phyloP scores from a whole-genome alignment of 2,888 invertebrate genomes.

The Macrosoma leucophasiata region DNA sequence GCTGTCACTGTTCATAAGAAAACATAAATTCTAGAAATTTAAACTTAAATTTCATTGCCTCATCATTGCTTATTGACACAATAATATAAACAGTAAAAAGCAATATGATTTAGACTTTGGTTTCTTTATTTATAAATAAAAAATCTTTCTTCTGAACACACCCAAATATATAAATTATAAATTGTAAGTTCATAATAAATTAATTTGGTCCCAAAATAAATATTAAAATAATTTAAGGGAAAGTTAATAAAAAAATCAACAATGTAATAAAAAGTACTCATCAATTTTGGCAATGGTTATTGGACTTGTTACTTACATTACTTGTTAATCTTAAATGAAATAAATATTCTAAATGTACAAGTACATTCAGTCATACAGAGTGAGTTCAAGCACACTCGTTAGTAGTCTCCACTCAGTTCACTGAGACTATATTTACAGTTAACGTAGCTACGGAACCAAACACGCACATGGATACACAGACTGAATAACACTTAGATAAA shows the following conservation, averaged over 20 bases:
- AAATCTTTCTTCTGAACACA: slow-evolving; percentile 67
- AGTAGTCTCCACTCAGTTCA: slow-evolving; percentile 38
- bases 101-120: slow-evolving; percentile 71
- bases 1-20: no score
- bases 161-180: slow-evolving; percentile 64
- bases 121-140: slow-evolving; percentile 74
- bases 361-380: slow-evolving; percentile 53
- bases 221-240: slow-evolving; percentile 66
- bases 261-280: slow-evolving; percentile 66
- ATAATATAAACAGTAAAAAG: slow-evolving; percentile 51
- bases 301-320: slow-evolving; percentile 64
- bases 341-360: slow-evolving; percentile 62
- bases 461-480: slow-evolving; percentile 50
- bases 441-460: slow-evolving; percentile 48
- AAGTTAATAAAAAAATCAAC: slow-evolving; percentile 61
- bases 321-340: slow-evolving; percentile 62
- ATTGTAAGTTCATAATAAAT: slow-evolving; percentile 68
- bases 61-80: slow-evolving; percentile 51
- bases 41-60: slow-evolving; percentile 57
- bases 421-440: slow-evolving; percentile 59
- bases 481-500: slow-evolving; percentile 52
- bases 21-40: slow-evolving; percentile 33
- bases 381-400: slow-evolving; percentile 42
- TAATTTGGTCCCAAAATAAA: slow-evolving; percentile 76
- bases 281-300: slow-evolving; percentile 72